phyloP scores from a whole-genome alignment of 2,888 invertebrate genomes.

The Blastobasis adustella region DNA sequence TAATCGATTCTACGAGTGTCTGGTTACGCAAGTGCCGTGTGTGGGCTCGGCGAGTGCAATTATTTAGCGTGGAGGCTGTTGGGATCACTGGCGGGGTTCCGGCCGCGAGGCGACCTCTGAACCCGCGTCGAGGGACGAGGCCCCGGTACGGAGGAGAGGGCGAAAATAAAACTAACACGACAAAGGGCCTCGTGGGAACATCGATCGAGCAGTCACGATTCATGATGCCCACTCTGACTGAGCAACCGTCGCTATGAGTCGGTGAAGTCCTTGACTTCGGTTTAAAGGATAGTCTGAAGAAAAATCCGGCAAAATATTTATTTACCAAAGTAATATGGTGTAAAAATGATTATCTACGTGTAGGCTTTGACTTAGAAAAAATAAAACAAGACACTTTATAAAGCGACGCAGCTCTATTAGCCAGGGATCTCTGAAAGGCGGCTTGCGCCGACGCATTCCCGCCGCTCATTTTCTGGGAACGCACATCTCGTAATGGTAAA shows the following conservation, averaged over 20 bases:
- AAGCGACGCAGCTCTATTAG: too few relatives aligned
- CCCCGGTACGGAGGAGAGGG: slow-evolving; percentile 16
- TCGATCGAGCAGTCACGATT: slow-evolving; percentile 27
- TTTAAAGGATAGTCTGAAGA: too few relatives aligned
- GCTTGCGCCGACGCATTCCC: slow-evolving; percentile 55
- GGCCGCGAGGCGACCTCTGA: slow-evolving; percentile 38
- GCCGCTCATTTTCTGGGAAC: slow-evolving; percentile 59
- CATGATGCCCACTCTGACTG: slow-evolving; percentile 12
- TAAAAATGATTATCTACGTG: too few relatives aligned
- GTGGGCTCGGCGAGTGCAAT: slow-evolving; percentile 25
- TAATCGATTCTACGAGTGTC: slow-evolving; percentile 40
- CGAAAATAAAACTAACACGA: slow-evolving; percentile 18
- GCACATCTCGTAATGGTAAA: slow-evolving; percentile 41
- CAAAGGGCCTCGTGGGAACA: slow-evolving; percentile 28
- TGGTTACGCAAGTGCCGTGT: slow-evolving; percentile 47
- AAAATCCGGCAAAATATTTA: too few relatives aligned
- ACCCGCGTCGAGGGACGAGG: slow-evolving; percentile 16
- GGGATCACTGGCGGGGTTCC: slow-evolving; percentile 21
- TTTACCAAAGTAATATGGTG: too few relatives aligned
- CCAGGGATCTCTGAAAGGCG: slow-evolving; percentile 47
- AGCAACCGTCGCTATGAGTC: too few relatives aligned
- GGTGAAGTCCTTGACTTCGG: too few relatives aligned
- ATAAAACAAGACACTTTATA: too few relatives aligned
- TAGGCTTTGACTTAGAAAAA: too few relatives aligned
- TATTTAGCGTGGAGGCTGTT: too few relatives aligned